Evolutionary conservation across 2,797 vertebrate genomes (phyloP).

Genomic region (Falco berigora): DNA sequence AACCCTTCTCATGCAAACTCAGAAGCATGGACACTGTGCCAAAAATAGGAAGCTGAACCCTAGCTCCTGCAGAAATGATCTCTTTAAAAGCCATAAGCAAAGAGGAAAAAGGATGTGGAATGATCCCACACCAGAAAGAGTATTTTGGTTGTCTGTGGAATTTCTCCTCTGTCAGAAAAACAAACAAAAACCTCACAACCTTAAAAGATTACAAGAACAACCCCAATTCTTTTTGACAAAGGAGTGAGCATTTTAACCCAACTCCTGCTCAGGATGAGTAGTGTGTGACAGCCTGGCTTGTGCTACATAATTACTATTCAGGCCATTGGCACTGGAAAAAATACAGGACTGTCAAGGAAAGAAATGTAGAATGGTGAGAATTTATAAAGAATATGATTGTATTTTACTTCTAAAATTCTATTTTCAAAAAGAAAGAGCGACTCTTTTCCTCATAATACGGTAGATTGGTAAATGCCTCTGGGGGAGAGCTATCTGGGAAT

Average conservation of each 20-base stretch:
- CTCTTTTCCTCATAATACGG: not conserved
- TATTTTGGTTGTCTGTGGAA: not conserved
- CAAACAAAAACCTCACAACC: not conserved
- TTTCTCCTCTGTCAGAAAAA: not conserved
- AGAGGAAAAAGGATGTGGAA: not conserved
- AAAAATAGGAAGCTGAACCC: conserved; percentile 1
- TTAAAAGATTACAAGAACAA: not conserved
- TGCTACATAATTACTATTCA: not conserved
- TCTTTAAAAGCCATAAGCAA: not conserved
- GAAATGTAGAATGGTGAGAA: not conserved
- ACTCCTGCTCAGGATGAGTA: not conserved
- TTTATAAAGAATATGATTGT: not conserved
- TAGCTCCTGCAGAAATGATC: not conserved
- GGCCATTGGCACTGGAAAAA: not conserved
- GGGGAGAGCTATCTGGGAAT: not conserved
- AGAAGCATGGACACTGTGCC: not conserved
- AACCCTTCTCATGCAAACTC: conserved; percentile 1
- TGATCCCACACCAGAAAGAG: not conserved
- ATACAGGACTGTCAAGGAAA: not conserved
- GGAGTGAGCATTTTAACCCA: not conserved
- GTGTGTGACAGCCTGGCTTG: not conserved
- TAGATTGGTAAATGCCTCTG: conserved; percentile 13
- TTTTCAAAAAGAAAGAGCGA: not conserved
- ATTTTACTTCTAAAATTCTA: conserved; percentile 45
- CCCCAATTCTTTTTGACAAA: not conserved